Percentiles rank a stretch among this genome's conserved stretches.
phyloP scores from a whole-genome alignment of 2,888 invertebrate species.

The Pyrochroa serraticornis region DNA sequence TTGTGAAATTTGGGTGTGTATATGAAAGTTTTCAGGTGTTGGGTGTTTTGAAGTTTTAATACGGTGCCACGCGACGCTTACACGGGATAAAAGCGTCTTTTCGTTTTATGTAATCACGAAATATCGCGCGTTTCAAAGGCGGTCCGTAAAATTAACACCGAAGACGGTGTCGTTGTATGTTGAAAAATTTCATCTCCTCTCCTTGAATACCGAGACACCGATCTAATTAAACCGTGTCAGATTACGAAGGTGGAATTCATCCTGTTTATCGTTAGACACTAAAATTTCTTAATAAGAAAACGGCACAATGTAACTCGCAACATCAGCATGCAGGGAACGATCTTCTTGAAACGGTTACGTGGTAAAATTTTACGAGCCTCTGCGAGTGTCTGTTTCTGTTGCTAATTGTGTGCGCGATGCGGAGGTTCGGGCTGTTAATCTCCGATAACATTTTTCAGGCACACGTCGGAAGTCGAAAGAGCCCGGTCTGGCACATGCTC shows the following conservation, averaged over 20 bases:
- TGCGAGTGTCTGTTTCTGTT: constrained; percentile 22
- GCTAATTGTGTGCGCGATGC: constrained; percentile 20
- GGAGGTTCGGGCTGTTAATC: constrained; percentile 11
- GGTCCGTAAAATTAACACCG: too few species aligned
- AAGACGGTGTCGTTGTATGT: too few species aligned
- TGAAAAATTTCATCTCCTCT: too few species aligned
- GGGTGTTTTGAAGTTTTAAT: too few species aligned
- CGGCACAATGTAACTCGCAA: constrained; percentile 4
- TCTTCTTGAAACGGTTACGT: constrained; percentile 22
- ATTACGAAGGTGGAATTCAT: neutral
- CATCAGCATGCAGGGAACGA: constrained; percentile 19
- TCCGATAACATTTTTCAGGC: constrained; percentile 24
- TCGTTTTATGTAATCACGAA: too few species aligned
- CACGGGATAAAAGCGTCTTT: too few species aligned
- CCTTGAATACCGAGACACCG: too few species aligned
- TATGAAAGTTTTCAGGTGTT: too few species aligned
- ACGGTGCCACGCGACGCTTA: too few species aligned
- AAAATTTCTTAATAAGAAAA: constrained; percentile 21
- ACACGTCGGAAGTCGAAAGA: constrained; percentile 18
- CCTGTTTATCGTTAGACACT: constrained; percentile 17
- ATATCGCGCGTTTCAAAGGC: too few species aligned
- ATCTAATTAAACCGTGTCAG: too few species aligned
- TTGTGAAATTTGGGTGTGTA: too few species aligned
- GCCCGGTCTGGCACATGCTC: constrained; percentile 17
- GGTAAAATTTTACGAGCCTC: constrained; percentile 16